Evolutionary conservation across 2,113 vertebrate species (phyloP).

Genomic region (Struthio camelus): DNA sequence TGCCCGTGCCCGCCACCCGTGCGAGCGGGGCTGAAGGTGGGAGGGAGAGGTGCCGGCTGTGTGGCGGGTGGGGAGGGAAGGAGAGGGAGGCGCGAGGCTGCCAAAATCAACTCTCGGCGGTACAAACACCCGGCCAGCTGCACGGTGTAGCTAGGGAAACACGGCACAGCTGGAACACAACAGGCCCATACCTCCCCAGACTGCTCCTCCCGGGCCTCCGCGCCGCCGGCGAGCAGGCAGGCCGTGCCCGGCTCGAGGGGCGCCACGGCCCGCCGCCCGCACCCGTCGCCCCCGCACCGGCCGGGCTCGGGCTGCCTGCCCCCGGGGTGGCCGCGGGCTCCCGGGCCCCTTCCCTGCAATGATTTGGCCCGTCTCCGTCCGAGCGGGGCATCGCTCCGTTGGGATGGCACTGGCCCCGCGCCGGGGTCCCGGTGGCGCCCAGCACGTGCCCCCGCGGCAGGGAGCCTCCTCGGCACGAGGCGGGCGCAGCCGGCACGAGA

Average conservation of each 20-base stretch:
- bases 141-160: slow-evolving; percentile 63
- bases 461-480: not conserved
- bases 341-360: rapidly evolving
- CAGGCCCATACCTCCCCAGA: slow-evolving; percentile 30
- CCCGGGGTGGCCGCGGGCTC: rapidly evolving
- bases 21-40: rapidly evolving
- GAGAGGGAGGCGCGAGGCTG: slow-evolving; percentile 5
- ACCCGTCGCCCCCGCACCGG: rapidly evolving
- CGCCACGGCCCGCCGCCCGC: not conserved
- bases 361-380: rapidly evolving
- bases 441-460: not conserved
- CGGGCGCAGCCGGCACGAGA: not conserved
- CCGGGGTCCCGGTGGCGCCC: rapidly evolving
- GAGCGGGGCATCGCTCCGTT: not conserved
- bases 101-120: slow-evolving; percentile 63
- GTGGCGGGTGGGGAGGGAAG: not conserved
- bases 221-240: rapidly evolving
- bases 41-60: not conserved
- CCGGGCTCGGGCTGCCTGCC: not conserved
- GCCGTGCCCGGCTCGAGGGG: not conserved
- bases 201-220: slow-evolving; percentile 38
- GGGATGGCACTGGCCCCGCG: not conserved
- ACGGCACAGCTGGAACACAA: slow-evolving; percentile 62
- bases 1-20: not conserved
- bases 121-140: slow-evolving; percentile 69